Evolutionary conservation across 2,113 vertebrate species (phyloP).

Genomic region (Muscicapa adusta): DNA sequence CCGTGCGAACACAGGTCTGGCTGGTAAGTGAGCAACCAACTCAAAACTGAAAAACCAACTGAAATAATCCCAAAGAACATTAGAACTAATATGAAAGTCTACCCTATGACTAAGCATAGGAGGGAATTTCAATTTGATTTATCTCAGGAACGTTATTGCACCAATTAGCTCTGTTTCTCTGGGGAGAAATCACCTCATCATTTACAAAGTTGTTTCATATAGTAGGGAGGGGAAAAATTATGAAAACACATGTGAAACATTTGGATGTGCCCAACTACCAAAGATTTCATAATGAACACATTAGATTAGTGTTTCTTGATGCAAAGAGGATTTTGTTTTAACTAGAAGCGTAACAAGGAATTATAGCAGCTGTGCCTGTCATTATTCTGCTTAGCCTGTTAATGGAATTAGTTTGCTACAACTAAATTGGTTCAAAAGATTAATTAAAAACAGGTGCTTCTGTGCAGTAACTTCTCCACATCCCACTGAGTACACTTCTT

Average conservation of each 20-base stretch:
- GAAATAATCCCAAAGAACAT: not conserved
- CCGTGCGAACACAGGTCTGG: not conserved
- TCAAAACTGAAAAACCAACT: not conserved
- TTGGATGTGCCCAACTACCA: not conserved
- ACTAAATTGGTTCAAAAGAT: constrained; percentile 28
- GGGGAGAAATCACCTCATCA: not conserved
- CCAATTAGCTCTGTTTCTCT: not conserved
- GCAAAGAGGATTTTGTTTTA: constrained; percentile 52
- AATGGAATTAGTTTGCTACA: constrained; percentile 24
- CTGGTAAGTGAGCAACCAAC: not conserved
- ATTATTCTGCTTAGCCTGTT: constrained; percentile 39
- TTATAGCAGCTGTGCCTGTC: constrained; percentile 45
- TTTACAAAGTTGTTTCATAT: not conserved
- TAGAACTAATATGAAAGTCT: not conserved
- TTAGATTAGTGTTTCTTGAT: not conserved
- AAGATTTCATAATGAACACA: not conserved
- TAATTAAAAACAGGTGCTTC: constrained; percentile 36
- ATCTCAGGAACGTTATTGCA: not conserved
- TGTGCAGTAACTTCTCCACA: not conserved
- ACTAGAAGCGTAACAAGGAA: not conserved
- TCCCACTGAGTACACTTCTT: not conserved
- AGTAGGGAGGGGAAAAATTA: not conserved
- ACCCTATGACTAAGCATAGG: not conserved
- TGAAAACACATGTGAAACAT: not conserved
- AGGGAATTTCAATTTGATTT: not conserved